Base-by-base conservation (phyloP, 2,888 invertebrate genomes). In the Pristionchus fissidentatus region DNA sequence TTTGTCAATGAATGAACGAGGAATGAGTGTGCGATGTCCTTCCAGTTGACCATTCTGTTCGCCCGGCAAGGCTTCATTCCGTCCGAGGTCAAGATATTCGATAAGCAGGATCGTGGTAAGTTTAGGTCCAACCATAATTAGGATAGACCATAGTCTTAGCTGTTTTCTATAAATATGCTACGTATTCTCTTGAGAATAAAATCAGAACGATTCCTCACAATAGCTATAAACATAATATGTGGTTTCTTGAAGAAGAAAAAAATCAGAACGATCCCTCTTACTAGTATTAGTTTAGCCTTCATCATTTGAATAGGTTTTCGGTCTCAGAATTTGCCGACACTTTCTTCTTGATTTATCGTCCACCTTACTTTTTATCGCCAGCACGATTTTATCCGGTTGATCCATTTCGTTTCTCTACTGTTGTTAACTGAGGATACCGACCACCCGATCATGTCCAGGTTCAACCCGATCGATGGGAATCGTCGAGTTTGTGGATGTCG, bases 401-500 rank as follows among this genome's bases (percentile, higher is more conserved):
- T n/a, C n/a, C n/a, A n/a, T n/a, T n/a, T n/a, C n/a, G n/a, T n/a
- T n/a, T n/a, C n/a, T n/a, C n/a, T n/a, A n/a, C n/a, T n/a, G n/a
- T n/a, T n/a, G n/a, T n/a, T n/a, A n/a, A n/a, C n/a, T n/a, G n/a
- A n/a, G n/a, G n/a, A n/a, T n/a, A n/a, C n/a, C n/a, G n/a, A n/a
- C 49, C 49, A 38, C 5, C 13, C 15, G 38, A 57, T 32, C 41
- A 57, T 79, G 62, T 49, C 35, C 83, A 83, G 83, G 83, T 15
- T 83, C 83, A 93, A 96, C 96, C 94, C 95, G 96, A 93, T 96
- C 96, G 93, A 96, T 96, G 95, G 96, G 95, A 94, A 96, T 96
- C 95, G 96, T 97, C 94, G 97, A 97, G 95, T 97, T 97, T 95
- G 95, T 95, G 94, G 95, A 95, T 93, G 95, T 95, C 93, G 95